Evolutionary conservation across 2,797 vertebrate genomes (phyloP).

Genomic region (Antennarius maculatus): DNA sequence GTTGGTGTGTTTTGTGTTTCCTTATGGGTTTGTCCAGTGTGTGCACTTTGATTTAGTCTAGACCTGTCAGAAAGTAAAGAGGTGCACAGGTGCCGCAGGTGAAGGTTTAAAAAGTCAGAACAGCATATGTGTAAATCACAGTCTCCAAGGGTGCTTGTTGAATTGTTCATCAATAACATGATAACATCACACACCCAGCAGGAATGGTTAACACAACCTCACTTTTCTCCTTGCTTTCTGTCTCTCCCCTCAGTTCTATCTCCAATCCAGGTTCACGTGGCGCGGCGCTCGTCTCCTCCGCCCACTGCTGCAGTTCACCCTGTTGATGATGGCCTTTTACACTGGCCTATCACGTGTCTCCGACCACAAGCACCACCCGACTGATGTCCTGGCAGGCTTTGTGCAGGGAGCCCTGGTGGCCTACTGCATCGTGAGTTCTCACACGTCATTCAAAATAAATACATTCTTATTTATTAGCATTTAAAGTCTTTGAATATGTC

Average conservation of each 20-base stretch:
- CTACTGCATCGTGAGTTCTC: slow-evolving; percentile 94
- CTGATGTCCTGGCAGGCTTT: slow-evolving; percentile 95
- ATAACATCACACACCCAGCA: slow-evolving; percentile 2
- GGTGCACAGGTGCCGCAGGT: slow-evolving; percentile 7
- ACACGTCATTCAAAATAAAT: background rate
- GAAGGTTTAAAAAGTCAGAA: slow-evolving; percentile 35
- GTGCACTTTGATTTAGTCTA: slow-evolving; percentile 56
- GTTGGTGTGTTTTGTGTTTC: slow-evolving; percentile 46
- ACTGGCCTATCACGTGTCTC: slow-evolving; percentile 95
- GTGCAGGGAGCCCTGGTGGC: slow-evolving; percentile 96
- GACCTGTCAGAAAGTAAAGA: slow-evolving; percentile 43
- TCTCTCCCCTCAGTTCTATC: slow-evolving; percentile 87
- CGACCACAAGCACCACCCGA: slow-evolving; percentile 97
- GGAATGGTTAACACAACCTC: background rate
- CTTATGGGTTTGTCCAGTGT: slow-evolving; percentile 33
- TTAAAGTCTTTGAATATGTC: background rate
- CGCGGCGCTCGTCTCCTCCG: slow-evolving; percentile 96
- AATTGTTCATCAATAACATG: slow-evolving; percentile 15
- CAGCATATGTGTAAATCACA: slow-evolving; percentile 16
- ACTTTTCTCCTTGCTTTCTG: background rate
- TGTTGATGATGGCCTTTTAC: slow-evolving; percentile 99
- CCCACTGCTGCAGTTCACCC: slow-evolving; percentile 95
- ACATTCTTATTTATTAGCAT: background rate
- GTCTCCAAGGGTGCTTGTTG: slow-evolving; percentile 29
- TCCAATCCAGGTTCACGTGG: slow-evolving; percentile 98